These are phyloP conservation scores for Sminthurides bifidus DNA, from an alignment of 1,140 invertebrate species.

Conservation along the genomic window DNA sequence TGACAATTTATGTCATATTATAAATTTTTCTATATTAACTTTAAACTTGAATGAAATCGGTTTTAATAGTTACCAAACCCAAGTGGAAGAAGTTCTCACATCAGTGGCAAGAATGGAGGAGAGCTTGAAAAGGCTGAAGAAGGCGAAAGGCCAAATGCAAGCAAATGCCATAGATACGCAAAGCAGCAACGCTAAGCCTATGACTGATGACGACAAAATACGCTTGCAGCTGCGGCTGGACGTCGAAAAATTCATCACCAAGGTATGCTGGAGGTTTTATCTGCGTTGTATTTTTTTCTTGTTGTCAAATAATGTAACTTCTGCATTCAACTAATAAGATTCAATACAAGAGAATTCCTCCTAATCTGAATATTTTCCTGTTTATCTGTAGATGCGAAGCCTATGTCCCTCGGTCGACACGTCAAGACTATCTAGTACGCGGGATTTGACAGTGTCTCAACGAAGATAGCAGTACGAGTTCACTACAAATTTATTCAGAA, in stretches of 20 bases:
- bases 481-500: no score
- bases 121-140: slow-evolving; percentile 74
- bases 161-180: slow-evolving; percentile 37
- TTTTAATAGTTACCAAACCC: slow-evolving; percentile 56
- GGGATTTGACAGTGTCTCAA: no score
- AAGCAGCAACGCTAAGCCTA: slow-evolving; percentile 5
- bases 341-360: no score
- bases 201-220: slow-evolving; percentile 85
- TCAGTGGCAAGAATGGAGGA: slow-evolving; percentile 92
- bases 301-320: not conserved
- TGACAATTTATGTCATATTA: slow-evolving; percentile 6
- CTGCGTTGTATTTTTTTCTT: not conserved
- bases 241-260: slow-evolving; percentile 43
- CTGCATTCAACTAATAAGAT: not conserved
- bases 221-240: slow-evolving; percentile 76
- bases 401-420: slow-evolving; percentile 13
- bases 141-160: slow-evolving; percentile 40
- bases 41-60: not conserved
- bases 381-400: slow-evolving; percentile 14
- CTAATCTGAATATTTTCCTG: no score
- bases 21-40: slow-evolving; percentile 17
- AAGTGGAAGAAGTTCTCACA: slow-evolving; percentile 73
- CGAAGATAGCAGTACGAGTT: no score
- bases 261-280: slow-evolving; percentile 11
- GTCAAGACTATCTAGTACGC: no score